Conservation (phyloP, 2,888 invertebrate species). For the Campopleginae sp. region DNA sequence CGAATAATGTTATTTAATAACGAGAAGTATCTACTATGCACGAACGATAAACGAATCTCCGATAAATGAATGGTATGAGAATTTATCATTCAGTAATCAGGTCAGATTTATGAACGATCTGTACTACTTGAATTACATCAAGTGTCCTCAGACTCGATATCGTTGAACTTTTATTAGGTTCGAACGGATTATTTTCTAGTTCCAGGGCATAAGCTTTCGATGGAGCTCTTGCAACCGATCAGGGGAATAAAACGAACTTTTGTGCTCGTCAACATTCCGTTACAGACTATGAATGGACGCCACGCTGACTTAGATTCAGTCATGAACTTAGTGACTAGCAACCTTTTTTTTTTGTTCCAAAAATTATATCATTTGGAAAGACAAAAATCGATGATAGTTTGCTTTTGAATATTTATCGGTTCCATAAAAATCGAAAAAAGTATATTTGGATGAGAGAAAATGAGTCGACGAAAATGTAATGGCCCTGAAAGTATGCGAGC, state of each 20-base stretch:
- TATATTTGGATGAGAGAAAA: neutral
- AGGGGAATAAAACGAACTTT: neutral
- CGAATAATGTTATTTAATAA: neutral
- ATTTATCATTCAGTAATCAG: neutral
- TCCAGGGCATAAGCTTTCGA: neutral
- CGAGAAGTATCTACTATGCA: neutral
- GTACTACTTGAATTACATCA: neutral
- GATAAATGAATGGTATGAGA: neutral
- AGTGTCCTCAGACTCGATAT: neutral
- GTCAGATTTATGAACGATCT: neutral
- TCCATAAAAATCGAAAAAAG: neutral
- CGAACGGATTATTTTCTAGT: neutral
- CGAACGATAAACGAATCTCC: neutral
- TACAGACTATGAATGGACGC: neutral
- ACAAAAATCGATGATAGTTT: neutral
- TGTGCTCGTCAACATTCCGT: neutral
- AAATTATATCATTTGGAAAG: neutral
- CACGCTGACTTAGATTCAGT: neutral
- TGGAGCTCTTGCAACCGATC: neutral
- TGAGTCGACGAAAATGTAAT: neutral
- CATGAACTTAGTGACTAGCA: neutral
- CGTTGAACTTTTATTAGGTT: neutral
- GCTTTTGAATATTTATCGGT: neutral
- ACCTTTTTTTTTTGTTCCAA: neutral
- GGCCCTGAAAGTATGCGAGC: neutral